Conservation (phyloP, 2,797 vertebrate genomes). For the Eospalax fontanierii region DNA sequence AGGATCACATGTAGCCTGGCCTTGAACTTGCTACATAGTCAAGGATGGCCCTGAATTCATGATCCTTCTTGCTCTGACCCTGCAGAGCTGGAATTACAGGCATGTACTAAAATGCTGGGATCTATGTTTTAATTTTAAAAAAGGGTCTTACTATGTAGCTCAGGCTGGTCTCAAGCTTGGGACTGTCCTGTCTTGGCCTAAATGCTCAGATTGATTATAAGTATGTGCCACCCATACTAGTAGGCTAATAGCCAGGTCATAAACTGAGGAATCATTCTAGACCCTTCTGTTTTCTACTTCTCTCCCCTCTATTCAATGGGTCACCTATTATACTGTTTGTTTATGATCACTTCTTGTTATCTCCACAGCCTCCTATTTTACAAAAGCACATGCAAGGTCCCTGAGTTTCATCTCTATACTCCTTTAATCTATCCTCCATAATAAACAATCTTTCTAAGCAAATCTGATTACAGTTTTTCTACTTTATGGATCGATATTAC, state of each 20-base stretch:
- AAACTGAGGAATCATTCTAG: slow-evolving; percentile 12
- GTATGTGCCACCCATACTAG: background rate
- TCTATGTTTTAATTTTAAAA: slow-evolving; percentile 3
- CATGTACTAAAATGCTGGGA: background rate
- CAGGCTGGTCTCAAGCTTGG: background rate
- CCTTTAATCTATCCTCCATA: background rate
- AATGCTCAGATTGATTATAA: background rate
- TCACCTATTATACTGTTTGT: background rate
- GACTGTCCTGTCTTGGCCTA: background rate
- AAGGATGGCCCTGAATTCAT: background rate
- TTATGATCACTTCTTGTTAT: background rate
- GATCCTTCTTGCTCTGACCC: background rate
- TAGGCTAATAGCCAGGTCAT: background rate
- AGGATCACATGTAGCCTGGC: background rate
- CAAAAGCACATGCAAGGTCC: slow-evolving; percentile 22
- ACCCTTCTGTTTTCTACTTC: background rate
- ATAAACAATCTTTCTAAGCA: slow-evolving; percentile 14
- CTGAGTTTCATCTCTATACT: background rate
- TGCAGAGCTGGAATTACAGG: background rate
- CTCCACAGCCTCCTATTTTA: background rate
- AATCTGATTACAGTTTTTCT: background rate
- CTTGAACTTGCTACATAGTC: background rate
- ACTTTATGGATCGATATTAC: background rate
- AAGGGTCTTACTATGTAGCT: background rate
- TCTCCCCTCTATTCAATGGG: background rate